phyloP scores from a whole-genome alignment of 2,888 invertebrate genomes.

The Galeopsomyia nigrocyanea region DNA sequence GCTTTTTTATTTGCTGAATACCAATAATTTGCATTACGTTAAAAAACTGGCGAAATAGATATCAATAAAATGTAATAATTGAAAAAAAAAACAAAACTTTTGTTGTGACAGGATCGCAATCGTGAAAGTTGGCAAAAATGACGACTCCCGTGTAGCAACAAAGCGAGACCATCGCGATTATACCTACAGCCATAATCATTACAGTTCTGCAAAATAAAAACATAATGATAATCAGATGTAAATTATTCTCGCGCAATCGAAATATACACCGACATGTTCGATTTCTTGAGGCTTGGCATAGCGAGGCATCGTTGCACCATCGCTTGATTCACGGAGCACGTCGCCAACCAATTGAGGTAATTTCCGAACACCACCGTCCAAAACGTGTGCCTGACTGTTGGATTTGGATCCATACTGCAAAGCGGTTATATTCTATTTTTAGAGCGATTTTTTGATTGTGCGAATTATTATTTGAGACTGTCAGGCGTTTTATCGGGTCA shows the following conservation, averaged over 20 bases:
- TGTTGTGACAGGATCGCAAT: constrained; percentile 87
- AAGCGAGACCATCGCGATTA: constrained; percentile 80
- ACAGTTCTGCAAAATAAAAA: constrained; percentile 73
- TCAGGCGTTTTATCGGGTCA: no score
- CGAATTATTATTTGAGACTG: no score
- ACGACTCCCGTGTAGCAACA: constrained; percentile 89
- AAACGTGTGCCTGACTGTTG: constrained; percentile 83
- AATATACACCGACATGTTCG: constrained; percentile 74
- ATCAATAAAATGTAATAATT: no score
- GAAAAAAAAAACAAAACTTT: constrained; percentile 67
- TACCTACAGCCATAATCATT: constrained; percentile 83
- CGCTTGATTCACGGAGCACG: constrained; percentile 87
- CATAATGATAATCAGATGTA: background rate
- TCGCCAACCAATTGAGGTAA: constrained; percentile 84
- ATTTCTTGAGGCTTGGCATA: constrained; percentile 79
- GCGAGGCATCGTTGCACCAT: constrained; percentile 89
- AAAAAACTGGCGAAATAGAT: background rate
- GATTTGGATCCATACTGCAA: constrained; percentile 80
- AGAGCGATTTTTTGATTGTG: no score
- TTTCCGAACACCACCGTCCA: constrained; percentile 85
- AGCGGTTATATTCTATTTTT: background rate
- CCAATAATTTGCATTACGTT: constrained; percentile 14
- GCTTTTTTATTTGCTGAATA: constrained; percentile 73
- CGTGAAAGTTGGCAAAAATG: constrained; percentile 86
- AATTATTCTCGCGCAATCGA: background rate